Conservation (phyloP, 2,113 vertebrate species). For the Brachyhypopomus occidentalis region DNA sequence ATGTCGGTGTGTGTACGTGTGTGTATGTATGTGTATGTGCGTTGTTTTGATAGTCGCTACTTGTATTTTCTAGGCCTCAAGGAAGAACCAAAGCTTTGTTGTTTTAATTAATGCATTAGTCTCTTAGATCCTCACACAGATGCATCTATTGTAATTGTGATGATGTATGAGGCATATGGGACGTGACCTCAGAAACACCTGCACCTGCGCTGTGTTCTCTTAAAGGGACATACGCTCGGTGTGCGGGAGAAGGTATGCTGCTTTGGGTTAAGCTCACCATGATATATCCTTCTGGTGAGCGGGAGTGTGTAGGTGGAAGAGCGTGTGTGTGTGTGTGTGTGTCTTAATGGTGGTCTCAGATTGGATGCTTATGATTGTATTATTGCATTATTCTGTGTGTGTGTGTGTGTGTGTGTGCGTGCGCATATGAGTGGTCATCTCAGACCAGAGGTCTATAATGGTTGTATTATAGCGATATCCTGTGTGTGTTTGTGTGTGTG, state of each 20-base stretch:
- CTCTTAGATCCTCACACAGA: conserved; percentile 72
- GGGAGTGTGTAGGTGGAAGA: too few species aligned
- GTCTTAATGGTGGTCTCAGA: conserved; percentile 4
- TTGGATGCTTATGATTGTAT: background rate
- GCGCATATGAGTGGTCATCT: too few species aligned
- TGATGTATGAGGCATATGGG: conserved; percentile 73
- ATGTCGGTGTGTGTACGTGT: conserved; percentile 29
- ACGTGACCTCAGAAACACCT: conserved; percentile 67
- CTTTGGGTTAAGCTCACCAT: background rate
- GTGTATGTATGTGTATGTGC: conserved; percentile 2
- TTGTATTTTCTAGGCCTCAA: conserved; percentile 52
- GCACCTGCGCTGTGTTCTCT: conserved; percentile 52
- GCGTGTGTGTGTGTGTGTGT: background rate
- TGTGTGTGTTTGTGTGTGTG: conserved; percentile 20
- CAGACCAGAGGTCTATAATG: too few species aligned
- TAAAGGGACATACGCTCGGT: background rate
- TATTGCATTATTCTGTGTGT: conserved; percentile 21
- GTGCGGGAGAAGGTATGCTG: background rate
- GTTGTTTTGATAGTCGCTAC: conserved; percentile 46
- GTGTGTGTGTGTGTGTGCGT: background rate
- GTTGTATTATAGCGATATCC: too few species aligned
- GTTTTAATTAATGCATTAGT: conserved; percentile 70
- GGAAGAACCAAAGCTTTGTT: conserved; percentile 73
- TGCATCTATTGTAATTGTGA: conserved; percentile 66
- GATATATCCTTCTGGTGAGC: background rate